Percentiles rank a stretch among this genome's conserved stretches.
These are phyloP conservation scores for Pterobdella sp. DNA, from an alignment of 2,888 invertebrate species.

Conservation along the genomic window DNA sequence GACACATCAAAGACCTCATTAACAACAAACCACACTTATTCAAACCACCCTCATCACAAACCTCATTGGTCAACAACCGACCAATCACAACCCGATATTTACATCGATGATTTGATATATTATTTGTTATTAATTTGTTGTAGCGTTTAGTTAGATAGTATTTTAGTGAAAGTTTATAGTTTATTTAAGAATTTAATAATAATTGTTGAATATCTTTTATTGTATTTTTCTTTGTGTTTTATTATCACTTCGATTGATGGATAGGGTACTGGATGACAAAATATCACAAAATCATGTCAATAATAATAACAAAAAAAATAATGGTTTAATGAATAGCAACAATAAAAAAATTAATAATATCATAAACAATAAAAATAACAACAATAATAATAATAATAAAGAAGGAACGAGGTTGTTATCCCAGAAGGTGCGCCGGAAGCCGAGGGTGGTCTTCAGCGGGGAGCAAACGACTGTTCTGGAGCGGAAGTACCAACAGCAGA, in stretches of 20 bases:
- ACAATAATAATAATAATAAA: background rate
- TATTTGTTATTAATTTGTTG: too few relatives aligned
- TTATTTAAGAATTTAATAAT: too few relatives aligned
- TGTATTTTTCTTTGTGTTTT: background rate
- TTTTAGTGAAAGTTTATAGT: too few relatives aligned
- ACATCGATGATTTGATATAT: too few relatives aligned
- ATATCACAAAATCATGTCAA: too few relatives aligned
- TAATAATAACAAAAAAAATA: too few relatives aligned
- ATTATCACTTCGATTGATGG: background rate
- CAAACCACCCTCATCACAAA: background rate
- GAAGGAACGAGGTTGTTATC: background rate
- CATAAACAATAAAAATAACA: background rate
- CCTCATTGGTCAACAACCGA: background rate
- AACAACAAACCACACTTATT: background rate
- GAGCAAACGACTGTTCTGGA: background rate
- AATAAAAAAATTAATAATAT: background rate
- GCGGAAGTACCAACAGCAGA: background rate
- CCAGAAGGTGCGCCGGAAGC: background rate
- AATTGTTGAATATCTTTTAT: too few relatives aligned
- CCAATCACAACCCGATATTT: background rate
- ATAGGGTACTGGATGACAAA: background rate
- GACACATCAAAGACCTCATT: too few relatives aligned
- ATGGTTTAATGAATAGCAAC: background rate
- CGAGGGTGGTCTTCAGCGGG: background rate
- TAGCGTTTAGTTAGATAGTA: too few relatives aligned